phyloP scores from a whole-genome alignment of 2,888 invertebrate species.

The Urechis unicinctus region DNA sequence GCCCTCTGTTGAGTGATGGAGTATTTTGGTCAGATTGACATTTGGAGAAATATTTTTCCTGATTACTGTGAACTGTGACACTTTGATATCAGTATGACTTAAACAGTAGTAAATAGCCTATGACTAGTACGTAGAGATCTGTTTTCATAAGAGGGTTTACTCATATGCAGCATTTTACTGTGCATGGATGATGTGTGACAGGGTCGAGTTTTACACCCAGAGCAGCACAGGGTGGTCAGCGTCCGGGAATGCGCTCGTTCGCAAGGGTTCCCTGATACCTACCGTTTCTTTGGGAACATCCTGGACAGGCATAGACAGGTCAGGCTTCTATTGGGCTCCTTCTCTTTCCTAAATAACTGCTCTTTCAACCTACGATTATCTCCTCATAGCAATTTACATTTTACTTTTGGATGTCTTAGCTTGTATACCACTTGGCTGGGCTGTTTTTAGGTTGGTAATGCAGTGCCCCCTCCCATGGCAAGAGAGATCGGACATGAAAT shows the following conservation, averaged over 20 bases:
- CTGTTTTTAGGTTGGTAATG: conserved; percentile 78
- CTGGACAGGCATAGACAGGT: conserved; percentile 74
- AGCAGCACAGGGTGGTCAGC: conserved; percentile 68
- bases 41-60: too few species aligned
- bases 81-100: too few species aligned
- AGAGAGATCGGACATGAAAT: conserved; percentile 71
- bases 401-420: too few species aligned
- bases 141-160: too few species aligned
- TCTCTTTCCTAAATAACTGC: background rate
- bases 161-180: too few species aligned
- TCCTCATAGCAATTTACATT: too few species aligned
- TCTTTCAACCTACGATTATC: background rate
- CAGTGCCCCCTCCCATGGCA: conserved; percentile 78
- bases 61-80: too few species aligned
- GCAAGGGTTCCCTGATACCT: conserved; percentile 75
- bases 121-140: too few species aligned
- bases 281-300: conserved; percentile 68
- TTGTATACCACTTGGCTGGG: background rate
- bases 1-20: too few species aligned
- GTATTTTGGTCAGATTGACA: too few species aligned
- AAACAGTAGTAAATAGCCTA: too few species aligned
- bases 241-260: conserved; percentile 80
- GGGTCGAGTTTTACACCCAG: conserved; percentile 76
- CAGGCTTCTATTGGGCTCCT: background rate
- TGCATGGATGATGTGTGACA: conserved; percentile 10